Evolutionary conservation across 2,888 invertebrate species (phyloP).

Genomic region (Caenorhabditis drosophilae): DNA sequence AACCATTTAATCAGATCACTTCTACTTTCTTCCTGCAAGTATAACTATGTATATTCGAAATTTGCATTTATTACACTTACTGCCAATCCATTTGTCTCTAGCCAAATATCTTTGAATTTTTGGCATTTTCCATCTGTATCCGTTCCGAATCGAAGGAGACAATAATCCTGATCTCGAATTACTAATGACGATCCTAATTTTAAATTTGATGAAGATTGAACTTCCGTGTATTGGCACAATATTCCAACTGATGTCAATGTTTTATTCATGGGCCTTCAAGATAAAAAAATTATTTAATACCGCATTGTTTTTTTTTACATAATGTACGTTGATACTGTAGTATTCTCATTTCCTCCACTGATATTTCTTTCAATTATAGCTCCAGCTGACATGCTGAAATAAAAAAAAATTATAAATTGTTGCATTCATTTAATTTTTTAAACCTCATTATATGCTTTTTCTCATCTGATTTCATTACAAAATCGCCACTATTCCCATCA

Average conservation of each 20-base stretch:
- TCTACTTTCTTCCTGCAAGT: too few relatives aligned
- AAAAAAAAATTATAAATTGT: too few relatives aligned
- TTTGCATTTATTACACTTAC: not conserved
- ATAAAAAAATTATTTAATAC: too few relatives aligned
- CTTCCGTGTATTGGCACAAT: not conserved
- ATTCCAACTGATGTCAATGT: not conserved
- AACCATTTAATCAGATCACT: constrained; percentile 18
- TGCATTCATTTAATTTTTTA: too few relatives aligned
- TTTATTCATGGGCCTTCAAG: too few relatives aligned
- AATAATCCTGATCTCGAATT: constrained; percentile 21
- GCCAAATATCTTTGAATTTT: constrained; percentile 5
- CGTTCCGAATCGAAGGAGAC: constrained; percentile 14
- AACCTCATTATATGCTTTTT: not conserved
- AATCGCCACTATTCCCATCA: not conserved
- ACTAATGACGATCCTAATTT: not conserved
- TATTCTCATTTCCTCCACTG: too few relatives aligned
- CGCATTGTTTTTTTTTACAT: too few relatives aligned
- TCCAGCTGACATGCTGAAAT: not conserved
- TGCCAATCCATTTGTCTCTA: not conserved
- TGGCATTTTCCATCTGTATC: constrained; percentile 3
- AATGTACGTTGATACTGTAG: too few relatives aligned
- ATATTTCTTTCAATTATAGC: not conserved
- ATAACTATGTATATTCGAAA: constrained; percentile 1
- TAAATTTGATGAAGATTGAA: not conserved
- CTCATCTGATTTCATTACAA: constrained; percentile 1